Evolutionary conservation across 2,797 vertebrate genomes (phyloP).

Genomic region (Myotis myotis): DNA sequence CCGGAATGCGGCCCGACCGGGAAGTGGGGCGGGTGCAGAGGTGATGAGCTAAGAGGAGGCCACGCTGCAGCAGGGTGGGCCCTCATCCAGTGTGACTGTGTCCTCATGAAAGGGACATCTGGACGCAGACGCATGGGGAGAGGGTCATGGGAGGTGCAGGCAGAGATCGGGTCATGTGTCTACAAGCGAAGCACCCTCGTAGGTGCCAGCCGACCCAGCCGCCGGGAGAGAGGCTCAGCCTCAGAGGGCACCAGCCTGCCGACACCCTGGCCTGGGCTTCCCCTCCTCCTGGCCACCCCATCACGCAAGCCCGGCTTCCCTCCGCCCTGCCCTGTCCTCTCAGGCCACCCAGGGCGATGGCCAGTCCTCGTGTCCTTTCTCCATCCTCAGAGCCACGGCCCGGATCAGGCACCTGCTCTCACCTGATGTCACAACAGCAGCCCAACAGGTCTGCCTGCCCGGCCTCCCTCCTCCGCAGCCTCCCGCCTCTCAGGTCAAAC

Average conservation of each 20-base stretch:
- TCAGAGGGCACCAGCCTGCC: no score
- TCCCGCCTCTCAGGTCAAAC: neutral
- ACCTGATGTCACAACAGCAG: neutral
- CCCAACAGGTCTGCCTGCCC: neutral
- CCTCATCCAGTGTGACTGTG: fast-evolving
- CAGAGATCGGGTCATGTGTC: neutral
- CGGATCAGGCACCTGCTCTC: neutral
- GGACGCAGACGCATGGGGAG: neutral
- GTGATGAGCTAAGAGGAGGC: neutral
- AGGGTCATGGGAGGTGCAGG: fast-evolving
- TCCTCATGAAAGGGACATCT: neutral
- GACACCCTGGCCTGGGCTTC: no score
- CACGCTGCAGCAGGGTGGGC: neutral
- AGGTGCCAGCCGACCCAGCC: fast-evolving
- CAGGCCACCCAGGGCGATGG: fast-evolving
- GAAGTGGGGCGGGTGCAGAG: neutral
- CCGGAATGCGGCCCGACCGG: neutral
- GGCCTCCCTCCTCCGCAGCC: fast-evolving
- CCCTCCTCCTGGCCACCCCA: no score
- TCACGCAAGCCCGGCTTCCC: neutral
- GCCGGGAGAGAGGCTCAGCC: neutral
- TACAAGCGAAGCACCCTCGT: fast-evolving
- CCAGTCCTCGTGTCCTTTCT: neutral
- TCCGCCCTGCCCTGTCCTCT: fast-evolving
- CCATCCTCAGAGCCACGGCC: neutral